Conservation (phyloP, 1,140 invertebrate genomes). For the Trichoplusia ni region DNA sequence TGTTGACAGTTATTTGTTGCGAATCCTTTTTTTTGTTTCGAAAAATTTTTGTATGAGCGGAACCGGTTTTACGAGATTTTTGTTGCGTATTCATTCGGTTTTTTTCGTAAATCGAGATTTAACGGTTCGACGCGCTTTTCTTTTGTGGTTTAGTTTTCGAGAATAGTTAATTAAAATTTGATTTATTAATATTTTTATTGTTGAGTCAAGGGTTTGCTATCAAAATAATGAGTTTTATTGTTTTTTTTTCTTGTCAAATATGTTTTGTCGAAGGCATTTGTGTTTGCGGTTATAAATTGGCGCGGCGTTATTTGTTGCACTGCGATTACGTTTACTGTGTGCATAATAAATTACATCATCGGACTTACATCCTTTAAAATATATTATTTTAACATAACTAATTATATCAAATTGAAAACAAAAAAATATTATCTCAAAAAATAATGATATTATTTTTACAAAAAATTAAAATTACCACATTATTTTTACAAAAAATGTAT, state of each 20-base stretch:
- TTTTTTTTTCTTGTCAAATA: slow-evolving; percentile 7
- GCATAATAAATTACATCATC: no score
- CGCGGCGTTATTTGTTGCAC: no score
- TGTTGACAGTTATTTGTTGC: slow-evolving; percentile 81
- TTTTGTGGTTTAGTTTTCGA: slow-evolving; percentile 73
- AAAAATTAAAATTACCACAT: not conserved
- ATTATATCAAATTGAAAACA: not conserved
- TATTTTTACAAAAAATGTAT: slow-evolving; percentile 31
- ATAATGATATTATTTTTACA: not conserved
- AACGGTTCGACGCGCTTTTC: slow-evolving; percentile 72
- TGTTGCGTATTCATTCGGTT: slow-evolving; percentile 67
- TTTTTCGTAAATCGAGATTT: slow-evolving; percentile 74
- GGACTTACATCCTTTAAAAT: no score
- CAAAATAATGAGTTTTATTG: slow-evolving; percentile 50
- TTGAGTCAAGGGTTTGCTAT: slow-evolving; percentile 58
- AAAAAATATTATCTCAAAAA: not conserved
- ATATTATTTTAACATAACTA: no score
- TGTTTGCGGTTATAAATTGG: not conserved
- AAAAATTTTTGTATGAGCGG: slow-evolving; percentile 60
- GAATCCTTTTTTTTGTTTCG: slow-evolving; percentile 78
- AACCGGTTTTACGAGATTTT: slow-evolving; percentile 74
- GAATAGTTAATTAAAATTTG: slow-evolving; percentile 77
- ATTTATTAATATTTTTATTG: slow-evolving; percentile 72
- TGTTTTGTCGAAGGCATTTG: not conserved
- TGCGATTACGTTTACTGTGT: no score